Base-by-base conservation (phyloP, 2,113 vertebrate genomes). In the Miniopterus natalensis region DNA sequence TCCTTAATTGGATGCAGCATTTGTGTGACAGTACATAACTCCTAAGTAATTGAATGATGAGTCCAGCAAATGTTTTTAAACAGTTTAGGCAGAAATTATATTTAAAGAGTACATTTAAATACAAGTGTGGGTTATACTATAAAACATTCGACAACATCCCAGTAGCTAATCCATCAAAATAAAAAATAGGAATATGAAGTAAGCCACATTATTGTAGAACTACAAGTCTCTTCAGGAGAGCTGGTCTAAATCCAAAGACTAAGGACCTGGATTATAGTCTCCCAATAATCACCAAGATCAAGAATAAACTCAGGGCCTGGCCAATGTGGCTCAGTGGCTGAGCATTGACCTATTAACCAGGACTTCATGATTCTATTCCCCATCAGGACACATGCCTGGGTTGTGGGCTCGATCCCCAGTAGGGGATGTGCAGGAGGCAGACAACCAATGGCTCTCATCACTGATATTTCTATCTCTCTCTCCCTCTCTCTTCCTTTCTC, bases 111-210 rank as follows among this genome's bases (percentile, higher is more conserved):
- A 86, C 15, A 53, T 7, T 93, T 71, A 92, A 96, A 63, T 80
- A 55, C 25, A 95, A 83, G 8, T 18, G 42, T n/a, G 84, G 51
- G 53, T 78, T 93, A 84, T 77, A 55, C 65, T 77, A 27, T 42
- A 66, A 88, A 92, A 95, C 55, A 93, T 75, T n/a, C 88, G 81
- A 94, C 23, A 88, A 31, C 23, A 80, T 27, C 55, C 27, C 75
- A 77, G 66, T 55, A 93, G 53, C 59, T 92, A 78, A 92, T 93
- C 71, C 90, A 57, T 90, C 94, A 95, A 95, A 92, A 74, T 90
- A 65, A 94, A n/a, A 88, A 88, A 61, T 21, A 85, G 36, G 27
- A 53, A 55, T 85, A 71, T 6, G 14, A 4, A 51, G 45, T 51
- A 42, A 93, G 36, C n/a, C 11, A 61, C n/a, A 73, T 86, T 89